Conservation (phyloP, 1,140 invertebrate species). For the Lutraria rhynchaena region DNA sequence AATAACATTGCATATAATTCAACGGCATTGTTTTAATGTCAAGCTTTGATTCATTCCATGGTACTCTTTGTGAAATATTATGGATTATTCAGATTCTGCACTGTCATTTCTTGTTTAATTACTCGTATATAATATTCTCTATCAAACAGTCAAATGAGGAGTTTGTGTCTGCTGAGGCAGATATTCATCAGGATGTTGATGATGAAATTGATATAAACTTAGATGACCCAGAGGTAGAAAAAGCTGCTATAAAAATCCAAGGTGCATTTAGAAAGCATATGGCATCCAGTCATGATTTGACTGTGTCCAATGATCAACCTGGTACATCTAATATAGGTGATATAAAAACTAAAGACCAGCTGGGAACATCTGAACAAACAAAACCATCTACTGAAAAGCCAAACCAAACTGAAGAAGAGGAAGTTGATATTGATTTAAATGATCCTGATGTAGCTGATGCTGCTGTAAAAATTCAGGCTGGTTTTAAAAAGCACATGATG, state of each 20-base stretch:
- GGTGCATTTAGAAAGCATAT: conserved; percentile 62
- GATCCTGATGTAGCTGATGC: conserved; percentile 70
- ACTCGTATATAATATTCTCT: no score
- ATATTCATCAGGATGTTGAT: conserved; percentile 24
- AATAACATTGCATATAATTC: no score
- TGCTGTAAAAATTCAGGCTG: conserved; percentile 78
- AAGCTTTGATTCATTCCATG: no score
- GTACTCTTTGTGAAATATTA: no score
- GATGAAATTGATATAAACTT: conserved; percentile 56
- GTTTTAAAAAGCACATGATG: conserved; percentile 71
- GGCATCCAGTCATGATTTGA: conserved; percentile 20
- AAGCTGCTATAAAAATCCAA: conserved; percentile 75
- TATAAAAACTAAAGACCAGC: background rate
- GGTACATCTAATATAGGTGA: background rate
- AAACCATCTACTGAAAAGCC: background rate
- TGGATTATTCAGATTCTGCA: no score
- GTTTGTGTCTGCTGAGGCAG: background rate
- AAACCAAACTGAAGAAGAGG: conserved; percentile 56
- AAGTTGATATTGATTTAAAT: conserved; percentile 74
- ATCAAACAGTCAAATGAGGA: conserved; percentile 3
- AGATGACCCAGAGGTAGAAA: conserved; percentile 65
- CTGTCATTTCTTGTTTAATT: no score
- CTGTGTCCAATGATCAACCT: background rate
- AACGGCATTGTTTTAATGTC: no score
- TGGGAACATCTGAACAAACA: conserved; percentile 16